phyloP scores from a whole-genome alignment of 2,888 invertebrate genomes.

The Drosophila cyrtoloma region DNA sequence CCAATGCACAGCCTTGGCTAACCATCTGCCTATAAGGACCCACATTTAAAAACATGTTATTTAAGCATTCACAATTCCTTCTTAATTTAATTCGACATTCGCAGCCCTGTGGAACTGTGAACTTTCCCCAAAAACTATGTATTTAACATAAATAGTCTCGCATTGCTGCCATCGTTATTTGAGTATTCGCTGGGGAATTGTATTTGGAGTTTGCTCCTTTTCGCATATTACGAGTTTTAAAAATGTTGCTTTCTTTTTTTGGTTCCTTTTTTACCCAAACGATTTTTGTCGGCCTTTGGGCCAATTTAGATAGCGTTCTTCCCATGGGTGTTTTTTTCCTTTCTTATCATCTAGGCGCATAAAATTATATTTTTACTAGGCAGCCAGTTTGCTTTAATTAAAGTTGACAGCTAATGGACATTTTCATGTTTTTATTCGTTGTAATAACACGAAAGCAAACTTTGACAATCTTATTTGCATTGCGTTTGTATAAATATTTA shows the following conservation, averaged over 20 bases:
- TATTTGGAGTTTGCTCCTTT: constrained; percentile 4
- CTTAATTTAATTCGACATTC: constrained; percentile 71
- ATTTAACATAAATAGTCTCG: constrained; percentile 77
- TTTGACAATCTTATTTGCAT: constrained; percentile 16
- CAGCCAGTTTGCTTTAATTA: constrained; percentile 66
- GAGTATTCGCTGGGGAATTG: constrained; percentile 56
- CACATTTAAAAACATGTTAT: constrained; percentile 68
- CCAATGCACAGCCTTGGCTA: background rate
- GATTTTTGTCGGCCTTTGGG: constrained; percentile 44
- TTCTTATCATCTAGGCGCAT: constrained; percentile 66
- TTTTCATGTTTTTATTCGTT: constrained; percentile 8
- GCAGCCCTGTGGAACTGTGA: constrained; percentile 3
- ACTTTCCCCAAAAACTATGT: constrained; percentile 55
- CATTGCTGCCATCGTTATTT: constrained; percentile 52
- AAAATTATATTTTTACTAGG: constrained; percentile 66
- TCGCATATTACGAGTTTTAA: constrained; percentile 39
- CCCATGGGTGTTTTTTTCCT: constrained; percentile 44
- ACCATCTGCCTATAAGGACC: constrained; percentile 16
- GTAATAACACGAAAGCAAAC: background rate
- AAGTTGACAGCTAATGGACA: constrained; percentile 36
- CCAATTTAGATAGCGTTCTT: constrained; percentile 69
- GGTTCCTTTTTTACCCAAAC: constrained; percentile 48
- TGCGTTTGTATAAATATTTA: background rate
- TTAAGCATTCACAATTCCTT: constrained; percentile 73
- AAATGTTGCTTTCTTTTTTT: constrained; percentile 33